phyloP scores from a whole-genome alignment of 2,797 vertebrate genomes.

The Uromys caudimaculatus region DNA sequence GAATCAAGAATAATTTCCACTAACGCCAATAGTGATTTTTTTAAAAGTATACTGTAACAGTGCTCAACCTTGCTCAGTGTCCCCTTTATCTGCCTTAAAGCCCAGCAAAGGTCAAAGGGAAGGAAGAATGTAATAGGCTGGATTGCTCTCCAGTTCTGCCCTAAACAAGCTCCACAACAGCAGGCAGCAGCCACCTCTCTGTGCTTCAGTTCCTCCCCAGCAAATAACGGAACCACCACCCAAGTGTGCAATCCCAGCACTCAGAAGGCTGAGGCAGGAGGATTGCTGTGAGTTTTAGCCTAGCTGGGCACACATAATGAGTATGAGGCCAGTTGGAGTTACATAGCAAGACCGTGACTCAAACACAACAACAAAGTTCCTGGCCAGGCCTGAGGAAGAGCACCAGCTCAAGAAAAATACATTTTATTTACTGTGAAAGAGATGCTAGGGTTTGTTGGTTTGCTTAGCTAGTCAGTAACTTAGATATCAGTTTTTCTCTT shows the following conservation, averaged over 20 bases:
- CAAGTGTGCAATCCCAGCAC: neutral
- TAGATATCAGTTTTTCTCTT: too few relatives aligned
- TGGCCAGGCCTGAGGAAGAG: too few relatives aligned
- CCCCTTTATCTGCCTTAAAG: neutral
- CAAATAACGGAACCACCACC: neutral
- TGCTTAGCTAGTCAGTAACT: too few relatives aligned
- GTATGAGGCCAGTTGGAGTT: too few relatives aligned
- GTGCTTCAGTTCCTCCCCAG: neutral
- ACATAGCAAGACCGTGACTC: too few relatives aligned
- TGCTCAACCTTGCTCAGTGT: neutral
- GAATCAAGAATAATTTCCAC: neutral
- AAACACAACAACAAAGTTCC: too few relatives aligned
- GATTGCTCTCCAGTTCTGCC: neutral
- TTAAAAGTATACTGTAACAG: too few relatives aligned
- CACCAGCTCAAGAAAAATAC: too few relatives aligned
- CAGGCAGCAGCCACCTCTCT: neutral
- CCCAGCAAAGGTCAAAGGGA: neutral
- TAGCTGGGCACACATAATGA: neutral
- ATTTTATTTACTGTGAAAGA: too few relatives aligned
- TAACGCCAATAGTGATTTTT: neutral
- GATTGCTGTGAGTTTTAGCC: neutral
- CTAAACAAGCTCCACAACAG: neutral
- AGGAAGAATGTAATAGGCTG: neutral
- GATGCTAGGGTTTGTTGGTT: too few relatives aligned
- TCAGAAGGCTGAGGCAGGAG: neutral